These are phyloP conservation scores for Argyrosomus japonicus DNA, from an alignment of 2,113 vertebrate genomes.

Conservation along the genomic window DNA sequence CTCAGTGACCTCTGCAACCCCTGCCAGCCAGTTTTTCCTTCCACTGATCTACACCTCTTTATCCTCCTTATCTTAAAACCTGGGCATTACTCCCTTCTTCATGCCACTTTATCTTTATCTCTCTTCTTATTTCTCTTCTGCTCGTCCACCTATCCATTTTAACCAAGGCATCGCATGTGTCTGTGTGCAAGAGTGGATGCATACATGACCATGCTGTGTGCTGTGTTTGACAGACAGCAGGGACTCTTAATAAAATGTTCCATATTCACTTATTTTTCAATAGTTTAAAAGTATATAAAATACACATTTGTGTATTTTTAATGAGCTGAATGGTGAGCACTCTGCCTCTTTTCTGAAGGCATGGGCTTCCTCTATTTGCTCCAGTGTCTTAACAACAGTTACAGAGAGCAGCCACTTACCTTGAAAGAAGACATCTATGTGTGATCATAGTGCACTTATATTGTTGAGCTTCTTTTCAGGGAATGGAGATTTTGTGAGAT, in stretches of 20 bases:
- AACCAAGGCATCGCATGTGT: constrained; percentile 25
- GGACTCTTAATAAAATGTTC: background rate
- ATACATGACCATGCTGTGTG: background rate
- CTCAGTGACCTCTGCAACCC: constrained; percentile 22
- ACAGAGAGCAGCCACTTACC: background rate
- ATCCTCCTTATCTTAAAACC: constrained; percentile 29
- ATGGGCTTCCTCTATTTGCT: background rate
- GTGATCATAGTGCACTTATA: background rate
- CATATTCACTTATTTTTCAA: background rate
- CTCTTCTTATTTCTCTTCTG: background rate
- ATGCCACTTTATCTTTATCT: background rate
- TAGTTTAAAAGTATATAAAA: background rate
- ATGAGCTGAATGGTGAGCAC: background rate
- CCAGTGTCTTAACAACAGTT: background rate
- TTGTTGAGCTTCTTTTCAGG: background rate
- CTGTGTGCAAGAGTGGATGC: constrained; percentile 23
- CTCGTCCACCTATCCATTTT: constrained; percentile 26
- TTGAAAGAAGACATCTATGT: background rate
- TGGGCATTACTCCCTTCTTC: constrained; percentile 13
- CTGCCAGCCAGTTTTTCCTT: background rate
- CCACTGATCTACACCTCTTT: constrained; percentile 3
- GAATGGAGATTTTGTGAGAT: background rate
- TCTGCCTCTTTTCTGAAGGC: background rate
- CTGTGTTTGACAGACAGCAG: constrained; percentile 39
- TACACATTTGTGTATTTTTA: background rate